Base-by-base conservation (phyloP, 64 coral and sea anemone species). In the Exaiptasia diaphana region DNA sequence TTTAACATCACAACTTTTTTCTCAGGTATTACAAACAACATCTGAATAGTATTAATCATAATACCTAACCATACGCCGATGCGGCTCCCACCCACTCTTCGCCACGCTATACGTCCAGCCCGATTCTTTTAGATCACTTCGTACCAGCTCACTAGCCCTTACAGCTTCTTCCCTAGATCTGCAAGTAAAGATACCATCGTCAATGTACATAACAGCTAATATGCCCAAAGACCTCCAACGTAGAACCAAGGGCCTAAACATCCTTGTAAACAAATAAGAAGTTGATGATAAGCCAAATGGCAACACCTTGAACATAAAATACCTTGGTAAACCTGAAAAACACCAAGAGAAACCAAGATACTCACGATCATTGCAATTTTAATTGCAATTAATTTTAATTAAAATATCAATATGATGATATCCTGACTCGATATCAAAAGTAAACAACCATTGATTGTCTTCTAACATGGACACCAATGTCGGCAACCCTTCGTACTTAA, bases 401-500 rank as follows among this genome's bases (percentile, higher is more conserved):
- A 70, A 52, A 52, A 83, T 83, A 71, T 71, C 80, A 15, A 68
- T 17, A n/a, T 69, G 59, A 43, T 69, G 38, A 62, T 39, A 79
- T 18, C 31, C 76, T 10, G n/a, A n/a, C n/a, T 10, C 10, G 76
- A 53, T 25, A 38, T 81, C 77, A 30, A 67, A 82, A 13, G 59
- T 68, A 12, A 82, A 37, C 49, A 63, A 81, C 1, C 20, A 82
- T 5, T 31, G 50, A 50, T 44, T 39, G 14, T 45, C 27, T 2
- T 37, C 17, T 71, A 83, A 83, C 44, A 83, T 83, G 5, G 3
- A 17, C 0, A 65, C 25, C 24, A 83, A 23, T 12, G 64, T 38
- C 20, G 43, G 80, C 24, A 83, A 52, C 43, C 82, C 82, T 75
- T 85, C 68, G 59, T 85, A 75, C 46, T 85, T 85, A 28, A 85